Evolutionary conservation across 1,140 invertebrate genomes (phyloP), one percentile per base, ranked within the genome.

Genomic region (Heliconius himera): DNA sequence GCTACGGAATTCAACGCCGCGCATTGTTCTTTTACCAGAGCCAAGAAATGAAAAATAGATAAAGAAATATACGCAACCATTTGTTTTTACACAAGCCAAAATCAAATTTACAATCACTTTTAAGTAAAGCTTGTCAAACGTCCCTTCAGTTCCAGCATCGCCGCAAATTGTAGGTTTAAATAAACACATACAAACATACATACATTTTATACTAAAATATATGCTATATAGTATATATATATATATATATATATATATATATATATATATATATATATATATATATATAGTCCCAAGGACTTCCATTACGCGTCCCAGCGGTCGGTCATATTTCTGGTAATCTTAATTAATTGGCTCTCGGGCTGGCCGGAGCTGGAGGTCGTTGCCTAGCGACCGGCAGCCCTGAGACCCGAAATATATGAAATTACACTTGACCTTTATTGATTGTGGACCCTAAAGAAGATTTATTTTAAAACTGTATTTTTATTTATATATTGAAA

Each of bases 321-420:
- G 70, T 41, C 36, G 75, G n/a, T 70, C n/a, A 60, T 60, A 66
- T 70, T 76, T 76, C 75, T 76, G 75, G 75, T 22, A 76, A 76
- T 49, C 75, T 49, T 76, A 70, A 76, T 76, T 70, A 70, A 76
- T 76, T 66, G 66, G 54, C 60, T 41, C 74, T 56, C 29, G 49
- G 54, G 54, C 49, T 66, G 51, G 0, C 60, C 38, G 56, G 56
- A n/a, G 11, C 60, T 22, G 38, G 56, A n/a, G 51, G 36, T 26
- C 60, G 75, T 76, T 76, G 66, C 75, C 36, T 33, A 18, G 60
- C 41, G 41, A 76, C 75, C 41, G 29, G 33, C 38, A 72, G 29
- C 36, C 18, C 36, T 9, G 70, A 72, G 29, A 41, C 36, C 70
- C 70, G 8, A 38, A 72, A 38, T 38, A 72, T 72, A 72, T 38